Evolutionary conservation across 2,888 invertebrate genomes (phyloP), one percentile per base, ranked within the genome.

Genomic region (Mesodorylaimus sp.): DNA sequence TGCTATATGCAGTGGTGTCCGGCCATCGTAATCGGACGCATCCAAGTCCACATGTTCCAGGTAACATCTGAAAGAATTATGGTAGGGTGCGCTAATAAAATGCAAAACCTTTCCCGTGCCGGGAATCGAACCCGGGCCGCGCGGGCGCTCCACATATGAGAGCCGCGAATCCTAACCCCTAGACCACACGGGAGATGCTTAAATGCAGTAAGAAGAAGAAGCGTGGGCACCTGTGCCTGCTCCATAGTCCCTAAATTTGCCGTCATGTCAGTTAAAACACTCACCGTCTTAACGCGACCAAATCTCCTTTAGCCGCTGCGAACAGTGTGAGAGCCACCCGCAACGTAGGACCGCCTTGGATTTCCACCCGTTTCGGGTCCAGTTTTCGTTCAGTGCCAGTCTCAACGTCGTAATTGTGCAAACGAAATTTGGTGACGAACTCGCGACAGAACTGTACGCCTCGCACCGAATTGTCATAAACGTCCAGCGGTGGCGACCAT

Each of bases 351-450:
- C 83, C 84, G 0, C 85, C 81, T 69, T 89, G 88, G 63, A 84
- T 85, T 62, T 83, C 83, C 70, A 85, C 83, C 52, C 81, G 77
- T 49, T 89, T 77, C 0, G 91, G 89, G 67, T 91, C 88, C 61
- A 81, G 80, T 68, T 91, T 91, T 68, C 85, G 81, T 19, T 83
- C 79, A 2, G 85, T 83, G 64, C 89, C 85, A 57, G 81, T 81
- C 56, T 93, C 74, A 68, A 89, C 91, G 67, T 95, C 93, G 65
- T 89, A 95, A 64, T 91, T 83, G 73, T 89, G 88, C 72, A 95
- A 93, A 66, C 91, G 93, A 68, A 91, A 95, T 53, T 79, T 78
- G 52, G 77, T 75, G 1, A 93, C 84, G 55, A 95, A 71, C 65
- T 87, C 86, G 79, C 81, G 56, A 67, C 87, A 88, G 69, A 91